phyloP scores from a whole-genome alignment of 2,888 invertebrate genomes.

The Standfussiana lucernea region DNA sequence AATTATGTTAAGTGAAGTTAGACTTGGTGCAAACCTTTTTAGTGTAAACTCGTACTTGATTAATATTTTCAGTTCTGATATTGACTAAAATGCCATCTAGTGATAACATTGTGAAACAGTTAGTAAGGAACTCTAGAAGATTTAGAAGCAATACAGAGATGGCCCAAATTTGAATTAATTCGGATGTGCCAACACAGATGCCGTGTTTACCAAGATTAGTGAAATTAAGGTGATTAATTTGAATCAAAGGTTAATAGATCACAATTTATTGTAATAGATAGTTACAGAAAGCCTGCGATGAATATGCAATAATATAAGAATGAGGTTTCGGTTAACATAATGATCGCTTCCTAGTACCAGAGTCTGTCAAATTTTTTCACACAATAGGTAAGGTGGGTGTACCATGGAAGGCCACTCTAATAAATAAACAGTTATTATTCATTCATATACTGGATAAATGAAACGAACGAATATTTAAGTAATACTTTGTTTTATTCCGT shows the following conservation, averaged over 20 bases:
- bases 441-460: no score
- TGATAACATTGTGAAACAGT: constrained; percentile 26
- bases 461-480: no score
- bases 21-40: constrained; percentile 1
- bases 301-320: background rate
- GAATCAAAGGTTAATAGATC: background rate
- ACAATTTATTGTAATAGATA: background rate
- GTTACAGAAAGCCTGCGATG: background rate
- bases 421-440: no score
- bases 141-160: background rate
- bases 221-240: background rate
- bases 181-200: constrained; percentile 43
- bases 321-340: background rate
- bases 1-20: constrained; percentile 22
- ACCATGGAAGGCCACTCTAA: no score
- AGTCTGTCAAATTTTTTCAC: background rate
- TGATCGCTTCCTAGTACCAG: background rate
- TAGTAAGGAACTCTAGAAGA: background rate
- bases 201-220: constrained; percentile 12
- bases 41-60: constrained; percentile 3
- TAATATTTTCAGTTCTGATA: background rate
- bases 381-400: no score
- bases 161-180: background rate
- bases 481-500: no score
- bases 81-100: constrained; percentile 51